These are phyloP conservation scores for Solen grandis DNA, from an alignment of 1,140 invertebrate genomes.

Conservation along the genomic window DNA sequence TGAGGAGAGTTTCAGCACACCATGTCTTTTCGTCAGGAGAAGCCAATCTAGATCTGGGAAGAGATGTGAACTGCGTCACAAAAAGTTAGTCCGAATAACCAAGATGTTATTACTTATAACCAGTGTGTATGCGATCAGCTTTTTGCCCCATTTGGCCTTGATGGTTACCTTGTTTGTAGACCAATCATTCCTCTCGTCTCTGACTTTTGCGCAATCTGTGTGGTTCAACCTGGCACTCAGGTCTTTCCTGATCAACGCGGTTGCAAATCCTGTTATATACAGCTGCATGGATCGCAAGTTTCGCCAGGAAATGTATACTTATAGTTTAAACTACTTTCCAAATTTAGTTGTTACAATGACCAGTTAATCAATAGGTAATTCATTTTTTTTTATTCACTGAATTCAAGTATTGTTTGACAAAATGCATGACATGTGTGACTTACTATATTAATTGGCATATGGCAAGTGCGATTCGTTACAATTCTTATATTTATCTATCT, in stretches of 20 bases:
- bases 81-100: conserved; percentile 19
- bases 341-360: too few species aligned
- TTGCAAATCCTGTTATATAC: conserved; percentile 52
- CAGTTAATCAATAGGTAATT: too few species aligned
- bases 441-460: too few species aligned
- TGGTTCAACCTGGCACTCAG: conserved; percentile 16
- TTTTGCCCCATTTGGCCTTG: conserved; percentile 40
- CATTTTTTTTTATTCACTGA: too few species aligned
- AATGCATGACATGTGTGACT: too few species aligned
- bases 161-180: conserved; percentile 12
- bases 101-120: conserved; percentile 42
- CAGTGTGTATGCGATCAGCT: conserved; percentile 43
- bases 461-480: too few species aligned
- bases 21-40: conserved; percentile 5
- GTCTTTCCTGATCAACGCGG: conserved; percentile 45
- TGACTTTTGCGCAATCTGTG: background rate
- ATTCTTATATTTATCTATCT: too few species aligned
- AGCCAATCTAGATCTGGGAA: background rate
- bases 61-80: background rate
- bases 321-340: too few species aligned
- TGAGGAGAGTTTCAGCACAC: too few species aligned
- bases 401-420: too few species aligned
- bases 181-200: background rate
- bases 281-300: conserved; percentile 35
- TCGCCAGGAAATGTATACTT: too few species aligned